These are phyloP conservation scores for Scaptomyza reducta DNA, from an alignment of 2,888 invertebrate genomes.

Conservation along the genomic window DNA sequence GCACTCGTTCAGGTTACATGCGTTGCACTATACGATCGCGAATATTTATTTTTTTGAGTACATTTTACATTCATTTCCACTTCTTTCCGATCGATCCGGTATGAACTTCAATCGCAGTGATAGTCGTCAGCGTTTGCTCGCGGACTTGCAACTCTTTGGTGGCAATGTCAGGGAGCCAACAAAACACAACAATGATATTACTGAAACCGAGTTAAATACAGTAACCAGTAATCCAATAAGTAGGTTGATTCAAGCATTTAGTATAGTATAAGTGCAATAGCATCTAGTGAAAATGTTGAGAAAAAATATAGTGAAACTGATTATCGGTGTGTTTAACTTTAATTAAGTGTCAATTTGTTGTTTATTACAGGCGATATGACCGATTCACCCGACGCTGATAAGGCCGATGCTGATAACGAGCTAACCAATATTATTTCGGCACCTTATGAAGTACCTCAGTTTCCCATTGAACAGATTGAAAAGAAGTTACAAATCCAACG, in stretches of 20 bases:
- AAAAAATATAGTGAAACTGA: background rate
- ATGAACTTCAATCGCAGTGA: constrained; percentile 79
- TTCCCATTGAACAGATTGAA: constrained; percentile 98
- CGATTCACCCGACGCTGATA: constrained; percentile 60
- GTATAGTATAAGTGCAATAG: background rate
- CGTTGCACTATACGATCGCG: constrained; percentile 12
- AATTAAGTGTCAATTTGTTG: constrained; percentile 32
- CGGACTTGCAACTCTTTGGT: constrained; percentile 64
- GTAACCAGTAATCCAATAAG: constrained; percentile 9
- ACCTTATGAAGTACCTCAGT: constrained; percentile 98
- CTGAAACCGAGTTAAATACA: background rate
- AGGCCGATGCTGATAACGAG: constrained; percentile 59
- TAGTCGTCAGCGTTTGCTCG: constrained; percentile 52
- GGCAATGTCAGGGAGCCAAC: constrained; percentile 29
- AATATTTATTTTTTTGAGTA: background rate
- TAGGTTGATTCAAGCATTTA: constrained; percentile 29
- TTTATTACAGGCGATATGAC: constrained; percentile 70
- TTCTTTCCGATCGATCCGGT: background rate
- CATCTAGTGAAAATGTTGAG: background rate
- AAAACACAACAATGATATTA: background rate
- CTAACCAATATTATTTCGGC: constrained; percentile 94
- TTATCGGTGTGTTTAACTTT: constrained; percentile 1
- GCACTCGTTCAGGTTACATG: constrained; percentile 52
- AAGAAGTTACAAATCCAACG: constrained; percentile 95
- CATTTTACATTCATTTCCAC: background rate